phyloP scores from a whole-genome alignment of 2,888 invertebrate species.

The Stenodema calcarata region DNA sequence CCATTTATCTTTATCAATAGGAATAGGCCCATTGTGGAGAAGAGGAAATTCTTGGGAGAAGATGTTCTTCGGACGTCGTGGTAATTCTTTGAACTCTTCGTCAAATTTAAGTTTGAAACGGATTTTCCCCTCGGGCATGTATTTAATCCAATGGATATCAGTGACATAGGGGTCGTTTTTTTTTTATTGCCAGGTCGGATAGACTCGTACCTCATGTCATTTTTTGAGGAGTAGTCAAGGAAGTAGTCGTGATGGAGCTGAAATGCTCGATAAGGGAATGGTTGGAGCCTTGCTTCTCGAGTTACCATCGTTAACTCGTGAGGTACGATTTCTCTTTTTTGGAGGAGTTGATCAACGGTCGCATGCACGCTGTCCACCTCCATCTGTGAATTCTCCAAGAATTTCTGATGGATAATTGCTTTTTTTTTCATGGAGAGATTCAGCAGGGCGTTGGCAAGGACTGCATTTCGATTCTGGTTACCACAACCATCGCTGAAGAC shows the following conservation, averaged over 20 bases:
- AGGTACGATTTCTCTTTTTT: constrained; percentile 19
- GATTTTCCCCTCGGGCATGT: constrained; percentile 37
- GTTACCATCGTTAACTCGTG: constrained; percentile 38
- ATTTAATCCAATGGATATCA: constrained; percentile 12
- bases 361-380: constrained; percentile 15
- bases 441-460: no score
- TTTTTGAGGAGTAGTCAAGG: not conserved
- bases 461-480: no score
- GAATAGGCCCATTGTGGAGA: not conserved
- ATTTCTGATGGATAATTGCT: not conserved
- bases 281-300: constrained; percentile 18
- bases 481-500: no score
- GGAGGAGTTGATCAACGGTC: not conserved
- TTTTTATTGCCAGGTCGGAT: constrained; percentile 37
- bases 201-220: constrained; percentile 13
- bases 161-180: constrained; percentile 8
- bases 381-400: constrained; percentile 28
- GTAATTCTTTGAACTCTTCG: constrained; percentile 7
- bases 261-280: constrained; percentile 31
- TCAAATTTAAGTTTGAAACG: constrained; percentile 47
- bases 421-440: not conserved
- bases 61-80: not conserved
- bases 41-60: constrained; percentile 4
- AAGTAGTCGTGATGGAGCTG: constrained; percentile 10
- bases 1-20: not conserved